phyloP scores from a whole-genome alignment of 2,113 vertebrate species.

The Tragelaphus imberbis region DNA sequence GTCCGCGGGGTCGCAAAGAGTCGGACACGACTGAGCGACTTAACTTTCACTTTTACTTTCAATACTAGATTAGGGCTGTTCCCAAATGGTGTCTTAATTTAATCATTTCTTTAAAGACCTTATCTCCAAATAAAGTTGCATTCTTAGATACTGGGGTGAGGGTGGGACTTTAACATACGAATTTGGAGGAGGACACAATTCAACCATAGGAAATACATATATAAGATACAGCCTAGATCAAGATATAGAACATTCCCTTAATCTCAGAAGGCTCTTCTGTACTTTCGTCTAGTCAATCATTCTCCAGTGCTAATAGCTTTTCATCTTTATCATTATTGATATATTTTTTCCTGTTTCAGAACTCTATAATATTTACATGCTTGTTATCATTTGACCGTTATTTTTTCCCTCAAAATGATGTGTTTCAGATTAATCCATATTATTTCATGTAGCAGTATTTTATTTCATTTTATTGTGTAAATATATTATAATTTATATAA shows the following conservation, averaged over 20 bases:
- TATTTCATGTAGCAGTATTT: neutral
- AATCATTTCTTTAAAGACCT: neutral
- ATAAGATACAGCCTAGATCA: neutral
- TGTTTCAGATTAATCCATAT: neutral
- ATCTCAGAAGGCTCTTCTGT: neutral
- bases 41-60: no score
- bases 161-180: neutral
- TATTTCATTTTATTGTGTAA: slow-evolving; percentile 2
- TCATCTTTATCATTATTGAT: neutral
- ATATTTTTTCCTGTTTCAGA: neutral
- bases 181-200: neutral
- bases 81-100: neutral
- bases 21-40: no score
- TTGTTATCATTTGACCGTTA: neutral
- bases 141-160: neutral
- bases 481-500: neutral
- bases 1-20: no score
- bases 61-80: neutral
- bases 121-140: neutral
- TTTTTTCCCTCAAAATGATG: neutral
- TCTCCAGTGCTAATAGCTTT: neutral
- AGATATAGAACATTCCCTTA: neutral
- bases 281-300: neutral
- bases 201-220: neutral
- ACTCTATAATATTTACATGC: neutral